phyloP scores from a whole-genome alignment of 2,797 vertebrate genomes.

The Sylvia borin region DNA sequence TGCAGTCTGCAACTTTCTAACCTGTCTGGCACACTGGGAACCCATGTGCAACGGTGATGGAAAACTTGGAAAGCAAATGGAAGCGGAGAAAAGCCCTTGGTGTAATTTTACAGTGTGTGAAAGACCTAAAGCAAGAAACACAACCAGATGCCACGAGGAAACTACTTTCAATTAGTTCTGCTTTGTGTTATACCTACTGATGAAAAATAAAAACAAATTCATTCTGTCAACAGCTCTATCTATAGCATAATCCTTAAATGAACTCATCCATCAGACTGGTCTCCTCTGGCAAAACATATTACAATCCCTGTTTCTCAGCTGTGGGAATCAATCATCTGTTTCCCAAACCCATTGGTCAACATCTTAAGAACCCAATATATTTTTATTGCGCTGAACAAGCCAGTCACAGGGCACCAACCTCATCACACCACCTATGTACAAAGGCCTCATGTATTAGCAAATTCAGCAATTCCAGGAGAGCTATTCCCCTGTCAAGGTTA shows the following conservation, averaged over 20 bases:
- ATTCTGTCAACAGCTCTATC: conserved; percentile 82
- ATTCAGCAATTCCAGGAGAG: not conserved
- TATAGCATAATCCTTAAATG: conserved; percentile 76
- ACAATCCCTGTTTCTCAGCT: conserved; percentile 78
- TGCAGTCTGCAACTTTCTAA: not conserved
- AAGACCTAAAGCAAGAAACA: conserved; percentile 52
- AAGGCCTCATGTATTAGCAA: not conserved
- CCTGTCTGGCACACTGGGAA: not conserved
- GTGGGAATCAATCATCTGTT: conserved; percentile 80
- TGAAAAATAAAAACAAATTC: conserved; percentile 74
- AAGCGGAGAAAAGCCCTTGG: conserved; percentile 23
- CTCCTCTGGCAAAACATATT: conserved; percentile 70
- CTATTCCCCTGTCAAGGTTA: conserved; percentile 5
- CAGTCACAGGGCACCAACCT: conserved; percentile 40
- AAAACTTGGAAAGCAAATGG: conserved; percentile 30
- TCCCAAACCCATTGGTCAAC: conserved; percentile 77
- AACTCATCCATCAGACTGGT: conserved; percentile 70
- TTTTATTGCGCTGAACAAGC: conserved; percentile 68
- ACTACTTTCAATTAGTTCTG: conserved; percentile 68
- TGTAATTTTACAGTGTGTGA: conserved; percentile 60
- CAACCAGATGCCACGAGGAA: conserved; percentile 53
- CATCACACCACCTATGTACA: conserved; percentile 25
- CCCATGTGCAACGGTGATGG: not conserved
- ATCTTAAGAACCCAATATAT: conserved; percentile 71
- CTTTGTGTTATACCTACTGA: conserved; percentile 65